phyloP scores from a whole-genome alignment of 2,888 invertebrate species.

The Phyto melanocephala region DNA sequence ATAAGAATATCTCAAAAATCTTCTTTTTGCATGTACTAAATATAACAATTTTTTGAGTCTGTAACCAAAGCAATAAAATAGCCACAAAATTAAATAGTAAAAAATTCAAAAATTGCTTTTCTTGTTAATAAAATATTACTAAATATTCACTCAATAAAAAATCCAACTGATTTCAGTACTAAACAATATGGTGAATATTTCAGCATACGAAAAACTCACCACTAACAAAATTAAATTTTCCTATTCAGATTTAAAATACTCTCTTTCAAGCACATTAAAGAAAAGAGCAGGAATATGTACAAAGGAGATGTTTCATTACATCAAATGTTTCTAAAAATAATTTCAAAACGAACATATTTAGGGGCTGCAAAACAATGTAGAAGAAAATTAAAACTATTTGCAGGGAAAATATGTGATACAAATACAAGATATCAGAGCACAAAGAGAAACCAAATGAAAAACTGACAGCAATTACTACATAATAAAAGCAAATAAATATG shows the following conservation, averaged over 20 bases:
- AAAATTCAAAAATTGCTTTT: no score
- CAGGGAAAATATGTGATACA: slow-evolving; percentile 19
- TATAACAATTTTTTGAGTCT: no score
- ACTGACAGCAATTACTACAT: no score
- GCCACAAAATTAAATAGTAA: neutral
- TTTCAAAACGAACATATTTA: neutral
- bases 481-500: neutral
- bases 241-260: no score
- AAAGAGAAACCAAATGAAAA: no score
- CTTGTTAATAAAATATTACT: neutral
- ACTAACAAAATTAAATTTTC: no score
- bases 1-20: no score
- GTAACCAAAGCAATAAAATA: no score
- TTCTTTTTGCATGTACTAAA: no score
- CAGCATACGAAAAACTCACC: neutral
- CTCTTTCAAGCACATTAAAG: neutral
- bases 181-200: neutral
- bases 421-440: neutral
- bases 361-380: neutral
- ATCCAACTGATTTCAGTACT: neutral
- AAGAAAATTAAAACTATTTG: neutral
- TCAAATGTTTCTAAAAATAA: slow-evolving; percentile 8
- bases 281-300: neutral
- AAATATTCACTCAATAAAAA: neutral
- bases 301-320: slow-evolving; percentile 38